A percentile compares a stretch with the other conserved stretches of the same genome.
Conservation (phyloP, 2,113 vertebrate species). For the Gymnobelideus leadbeateri region DNA sequence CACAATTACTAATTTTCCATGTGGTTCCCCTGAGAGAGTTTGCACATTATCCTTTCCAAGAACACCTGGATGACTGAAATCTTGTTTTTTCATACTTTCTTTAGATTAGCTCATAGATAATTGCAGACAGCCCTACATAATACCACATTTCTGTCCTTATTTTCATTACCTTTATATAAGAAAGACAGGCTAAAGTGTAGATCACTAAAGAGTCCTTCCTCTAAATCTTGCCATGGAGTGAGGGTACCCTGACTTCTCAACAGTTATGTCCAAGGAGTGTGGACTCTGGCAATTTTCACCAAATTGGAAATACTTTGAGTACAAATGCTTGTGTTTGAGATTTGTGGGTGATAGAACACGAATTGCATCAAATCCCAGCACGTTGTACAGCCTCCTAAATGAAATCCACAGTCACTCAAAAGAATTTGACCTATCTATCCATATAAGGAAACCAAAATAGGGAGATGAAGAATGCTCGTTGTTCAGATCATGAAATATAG, state of each 20-base stretch:
- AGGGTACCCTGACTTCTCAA: not conserved
- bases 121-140: not conserved
- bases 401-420: not conserved
- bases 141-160: not conserved
- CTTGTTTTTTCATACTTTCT: not conserved
- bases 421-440: not conserved
- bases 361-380: not conserved
- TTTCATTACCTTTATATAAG: not conserved
- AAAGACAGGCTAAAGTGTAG: not conserved
- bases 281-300: not conserved
- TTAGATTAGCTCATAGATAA: not conserved
- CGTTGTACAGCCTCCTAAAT: not conserved
- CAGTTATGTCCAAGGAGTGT: not conserved
- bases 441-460: not conserved
- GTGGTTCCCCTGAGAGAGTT: not conserved
- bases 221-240: not conserved
- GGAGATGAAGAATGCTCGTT: not conserved
- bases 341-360: not conserved
- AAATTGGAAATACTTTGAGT: not conserved
- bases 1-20: not conserved
- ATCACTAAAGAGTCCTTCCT: not conserved
- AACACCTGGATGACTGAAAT: not conserved
- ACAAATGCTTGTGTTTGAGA: not conserved
- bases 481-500: not conserved
- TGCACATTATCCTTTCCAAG: not conserved